These are phyloP conservation scores for Mastomys coucha DNA, from an alignment of 2,113 vertebrate species.

Conservation along the genomic window DNA sequence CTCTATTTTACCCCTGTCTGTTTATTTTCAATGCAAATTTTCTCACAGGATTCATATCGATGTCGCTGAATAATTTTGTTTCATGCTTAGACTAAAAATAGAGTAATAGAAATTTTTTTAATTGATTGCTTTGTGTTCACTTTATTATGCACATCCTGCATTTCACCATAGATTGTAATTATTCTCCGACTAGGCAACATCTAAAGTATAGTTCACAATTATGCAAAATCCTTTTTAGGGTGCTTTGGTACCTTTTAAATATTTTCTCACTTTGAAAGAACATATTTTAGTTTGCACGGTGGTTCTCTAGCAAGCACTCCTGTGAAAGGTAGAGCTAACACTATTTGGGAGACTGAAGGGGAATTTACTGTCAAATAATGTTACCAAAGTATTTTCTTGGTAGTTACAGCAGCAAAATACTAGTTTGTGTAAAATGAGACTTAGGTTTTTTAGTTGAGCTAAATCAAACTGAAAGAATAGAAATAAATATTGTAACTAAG, in stretches of 20 bases:
- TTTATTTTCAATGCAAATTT: constrained; percentile 3
- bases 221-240: neutral
- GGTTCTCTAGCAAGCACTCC: neutral
- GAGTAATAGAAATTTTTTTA: neutral
- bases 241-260: neutral
- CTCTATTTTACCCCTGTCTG: neutral
- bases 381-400: constrained; percentile 45
- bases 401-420: constrained; percentile 45
- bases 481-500: constrained; percentile 41
- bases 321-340: neutral
- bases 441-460: constrained; percentile 20
- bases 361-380: constrained; percentile 25
- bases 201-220: constrained; percentile 1
- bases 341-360: neutral
- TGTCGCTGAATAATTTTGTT: neutral
- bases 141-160: neutral
- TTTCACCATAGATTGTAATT: neutral
- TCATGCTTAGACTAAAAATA: neutral
- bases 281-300: constrained; percentile 10
- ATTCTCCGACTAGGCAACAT: constrained; percentile 3
- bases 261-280: constrained; percentile 30
- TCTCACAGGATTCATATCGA: neutral
- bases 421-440: constrained; percentile 58
- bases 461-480: constrained; percentile 46
- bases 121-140: neutral